These are phyloP conservation scores for Perithous albicinctus DNA, from an alignment of 2,888 invertebrate genomes.

Conservation along the genomic window DNA sequence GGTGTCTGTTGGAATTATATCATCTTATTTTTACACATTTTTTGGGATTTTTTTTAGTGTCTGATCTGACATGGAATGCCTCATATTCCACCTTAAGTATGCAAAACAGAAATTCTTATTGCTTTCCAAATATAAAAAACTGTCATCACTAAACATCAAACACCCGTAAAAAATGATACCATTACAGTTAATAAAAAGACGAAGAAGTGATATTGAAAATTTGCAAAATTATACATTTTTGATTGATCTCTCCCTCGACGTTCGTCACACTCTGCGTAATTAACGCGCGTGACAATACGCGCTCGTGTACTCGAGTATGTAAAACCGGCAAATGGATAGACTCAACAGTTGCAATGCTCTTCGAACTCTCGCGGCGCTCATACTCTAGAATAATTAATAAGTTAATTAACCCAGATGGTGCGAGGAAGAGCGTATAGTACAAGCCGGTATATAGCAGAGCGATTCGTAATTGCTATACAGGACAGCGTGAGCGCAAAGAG, in stretches of 20 bases:
- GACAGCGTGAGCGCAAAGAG: not conserved
- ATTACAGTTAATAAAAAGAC: not conserved
- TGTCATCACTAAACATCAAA: not conserved
- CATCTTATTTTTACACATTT: too few relatives aligned
- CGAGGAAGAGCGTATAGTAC: not conserved
- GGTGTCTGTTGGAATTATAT: too few relatives aligned
- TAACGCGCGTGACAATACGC: slow-evolving; percentile 16
- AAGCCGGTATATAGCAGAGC: not conserved
- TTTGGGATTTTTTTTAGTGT: too few relatives aligned
- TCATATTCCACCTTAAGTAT: too few relatives aligned
- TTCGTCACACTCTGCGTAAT: slow-evolving; percentile 27
- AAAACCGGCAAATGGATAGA: not conserved
- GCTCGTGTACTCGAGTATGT: not conserved
- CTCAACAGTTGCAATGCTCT: not conserved
- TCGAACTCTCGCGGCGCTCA: not conserved
- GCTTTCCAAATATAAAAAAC: not conserved
- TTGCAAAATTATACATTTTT: too few relatives aligned
- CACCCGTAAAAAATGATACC: not conserved
- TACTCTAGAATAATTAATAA: slow-evolving; percentile 52
- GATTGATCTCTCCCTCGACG: slow-evolving; percentile 11
- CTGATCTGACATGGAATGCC: too few relatives aligned
- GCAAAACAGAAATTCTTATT: not conserved
- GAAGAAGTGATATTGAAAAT: not conserved
- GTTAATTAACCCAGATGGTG: slow-evolving; percentile 53
- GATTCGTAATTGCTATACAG: slow-evolving; percentile 3